Conservation (phyloP, 2,113 vertebrate species). For the Strigops habroptila region DNA sequence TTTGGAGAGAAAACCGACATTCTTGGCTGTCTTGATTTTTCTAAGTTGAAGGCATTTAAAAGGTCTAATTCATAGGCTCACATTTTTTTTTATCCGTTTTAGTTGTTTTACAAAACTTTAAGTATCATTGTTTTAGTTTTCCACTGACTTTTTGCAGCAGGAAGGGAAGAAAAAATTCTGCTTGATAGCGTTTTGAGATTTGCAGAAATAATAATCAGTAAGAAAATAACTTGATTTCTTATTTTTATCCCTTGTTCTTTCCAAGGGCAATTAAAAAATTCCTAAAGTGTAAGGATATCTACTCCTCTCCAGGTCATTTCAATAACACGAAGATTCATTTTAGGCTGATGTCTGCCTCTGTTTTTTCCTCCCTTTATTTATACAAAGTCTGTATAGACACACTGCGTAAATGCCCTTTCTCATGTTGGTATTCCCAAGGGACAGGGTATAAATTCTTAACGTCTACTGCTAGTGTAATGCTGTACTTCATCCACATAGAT, state of each 20-base stretch:
- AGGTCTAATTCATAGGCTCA: not conserved
- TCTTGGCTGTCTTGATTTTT: not conserved
- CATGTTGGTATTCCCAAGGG: not conserved
- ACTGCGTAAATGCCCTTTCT: not conserved
- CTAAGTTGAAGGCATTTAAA: not conserved
- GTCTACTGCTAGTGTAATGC: not conserved
- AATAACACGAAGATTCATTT: not conserved
- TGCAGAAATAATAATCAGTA: not conserved
- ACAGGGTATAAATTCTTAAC: not conserved
- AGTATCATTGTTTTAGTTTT: not conserved
- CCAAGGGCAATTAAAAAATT: not conserved
- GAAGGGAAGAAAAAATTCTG: not conserved
- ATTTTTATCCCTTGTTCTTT: not conserved
- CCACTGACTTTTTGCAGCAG: not conserved
- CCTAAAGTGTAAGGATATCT: not conserved
- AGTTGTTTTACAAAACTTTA: not conserved
- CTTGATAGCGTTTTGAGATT: not conserved
- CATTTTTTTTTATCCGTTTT: not conserved
- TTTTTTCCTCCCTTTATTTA: not conserved
- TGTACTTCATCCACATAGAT: not conserved
- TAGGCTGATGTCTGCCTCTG: not conserved
- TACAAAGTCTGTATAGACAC: not conserved
- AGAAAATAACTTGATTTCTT: not conserved
- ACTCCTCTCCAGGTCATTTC: not conserved
- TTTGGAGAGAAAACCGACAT: not conserved